Evolutionary conservation across 2,888 invertebrate genomes (phyloP).

Genomic region (Dorcus hopei): DNA sequence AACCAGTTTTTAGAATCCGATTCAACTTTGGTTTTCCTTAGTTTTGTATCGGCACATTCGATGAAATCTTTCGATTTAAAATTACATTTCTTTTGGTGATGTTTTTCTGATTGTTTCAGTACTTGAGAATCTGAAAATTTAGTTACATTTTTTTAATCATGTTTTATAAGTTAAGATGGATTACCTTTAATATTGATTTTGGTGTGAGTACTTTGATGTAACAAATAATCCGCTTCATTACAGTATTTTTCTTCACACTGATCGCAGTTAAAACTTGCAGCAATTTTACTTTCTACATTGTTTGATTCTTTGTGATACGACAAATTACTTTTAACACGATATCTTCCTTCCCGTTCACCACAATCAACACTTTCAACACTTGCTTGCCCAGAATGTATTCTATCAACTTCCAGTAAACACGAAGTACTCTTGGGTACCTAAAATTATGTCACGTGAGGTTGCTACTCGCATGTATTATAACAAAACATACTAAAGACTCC

Average conservation of each 20-base stretch:
- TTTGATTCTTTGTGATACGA: not conserved
- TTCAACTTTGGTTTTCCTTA: no score
- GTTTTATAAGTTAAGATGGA: not conserved
- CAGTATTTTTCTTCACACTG: slow-evolving; percentile 14
- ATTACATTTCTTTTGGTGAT: not conserved
- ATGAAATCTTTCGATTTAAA: not conserved
- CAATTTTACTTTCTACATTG: not conserved
- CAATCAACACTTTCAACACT: no score
- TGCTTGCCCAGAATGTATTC: no score
- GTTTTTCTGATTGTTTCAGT: not conserved
- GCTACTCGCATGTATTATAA: no score
- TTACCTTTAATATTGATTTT: not conserved
- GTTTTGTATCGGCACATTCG: not conserved
- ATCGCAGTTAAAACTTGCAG: slow-evolving; percentile 8
- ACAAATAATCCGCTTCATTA: slow-evolving; percentile 12
- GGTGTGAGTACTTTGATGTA: slow-evolving; percentile 10
- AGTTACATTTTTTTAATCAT: not conserved
- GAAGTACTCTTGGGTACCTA: no score
- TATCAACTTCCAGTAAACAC: no score
- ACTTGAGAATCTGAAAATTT: not conserved
- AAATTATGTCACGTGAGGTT: no score
- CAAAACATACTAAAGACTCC: not conserved
- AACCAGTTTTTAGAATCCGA: no score
- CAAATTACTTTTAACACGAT: no score
- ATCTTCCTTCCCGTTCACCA: no score